Conservation (phyloP, 2,888 invertebrate genomes). For the Brenthis hecate region DNA sequence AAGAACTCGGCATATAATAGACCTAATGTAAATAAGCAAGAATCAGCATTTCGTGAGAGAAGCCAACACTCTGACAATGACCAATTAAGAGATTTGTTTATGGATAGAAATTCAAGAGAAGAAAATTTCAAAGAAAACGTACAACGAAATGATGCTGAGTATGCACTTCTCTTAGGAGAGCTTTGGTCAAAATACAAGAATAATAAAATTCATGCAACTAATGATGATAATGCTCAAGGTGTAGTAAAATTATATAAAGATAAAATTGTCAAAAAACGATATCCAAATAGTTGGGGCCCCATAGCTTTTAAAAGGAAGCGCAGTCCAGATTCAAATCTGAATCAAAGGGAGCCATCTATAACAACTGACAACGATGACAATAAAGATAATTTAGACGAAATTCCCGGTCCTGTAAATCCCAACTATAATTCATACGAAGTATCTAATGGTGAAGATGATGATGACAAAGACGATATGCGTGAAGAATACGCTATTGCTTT, state of each 20-base stretch:
- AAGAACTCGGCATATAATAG: constrained; percentile 56
- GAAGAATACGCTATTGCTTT: constrained; percentile 78
- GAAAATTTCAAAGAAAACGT: constrained; percentile 54
- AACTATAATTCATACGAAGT: constrained; percentile 66
- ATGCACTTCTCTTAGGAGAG: constrained; percentile 78
- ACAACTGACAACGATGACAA: constrained; percentile 58
- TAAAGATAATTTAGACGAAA: constrained; percentile 50
- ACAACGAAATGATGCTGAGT: constrained; percentile 76
- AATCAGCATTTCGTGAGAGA: constrained; percentile 73
- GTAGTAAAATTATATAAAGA: constrained; percentile 74
- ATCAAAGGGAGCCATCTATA: constrained; percentile 45
- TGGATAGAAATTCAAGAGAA: constrained; percentile 57
- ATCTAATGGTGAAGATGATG: constrained; percentile 68
- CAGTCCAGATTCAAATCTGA: constrained; percentile 61
- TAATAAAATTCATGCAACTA: constrained; percentile 61
- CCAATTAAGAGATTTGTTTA: constrained; percentile 66
- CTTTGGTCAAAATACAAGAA: constrained; percentile 83
- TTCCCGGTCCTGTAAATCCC: constrained; percentile 50
- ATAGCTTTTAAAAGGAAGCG: constrained; percentile 78
- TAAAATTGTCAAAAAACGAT: constrained; percentile 73
- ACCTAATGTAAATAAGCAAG: constrained; percentile 53
- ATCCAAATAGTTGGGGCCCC: constrained; percentile 76
- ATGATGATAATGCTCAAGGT: constrained; percentile 66
- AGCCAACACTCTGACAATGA: constrained; percentile 70
- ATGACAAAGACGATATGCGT: constrained; percentile 70